A percentile compares a stretch with the other conserved stretches of the same genome.
phyloP scores from a whole-genome alignment of 2,797 vertebrate genomes.

The Gambelia wislizenii region DNA sequence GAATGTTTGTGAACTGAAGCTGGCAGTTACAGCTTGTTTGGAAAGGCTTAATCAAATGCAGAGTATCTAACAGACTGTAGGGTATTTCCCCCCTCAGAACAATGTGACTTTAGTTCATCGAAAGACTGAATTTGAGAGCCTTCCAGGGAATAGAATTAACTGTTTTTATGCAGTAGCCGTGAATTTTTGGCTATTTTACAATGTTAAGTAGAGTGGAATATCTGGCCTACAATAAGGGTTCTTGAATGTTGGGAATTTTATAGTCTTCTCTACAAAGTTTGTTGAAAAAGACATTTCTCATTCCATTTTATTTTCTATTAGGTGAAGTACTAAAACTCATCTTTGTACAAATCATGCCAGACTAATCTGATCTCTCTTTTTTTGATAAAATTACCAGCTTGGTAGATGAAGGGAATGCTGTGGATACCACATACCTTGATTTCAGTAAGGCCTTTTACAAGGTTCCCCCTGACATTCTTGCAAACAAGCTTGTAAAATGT shows the following conservation, averaged over 20 bases:
- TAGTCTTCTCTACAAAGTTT: conserved; percentile 44
- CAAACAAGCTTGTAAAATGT: no score
- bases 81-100: conserved; percentile 21
- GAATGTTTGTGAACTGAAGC: conserved; percentile 23
- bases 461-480: no score
- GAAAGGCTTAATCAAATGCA: conserved; percentile 31
- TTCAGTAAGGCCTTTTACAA: no score
- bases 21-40: conserved; percentile 22
- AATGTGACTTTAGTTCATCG: background rate
- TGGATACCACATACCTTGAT: no score
- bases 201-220: conserved; percentile 30
- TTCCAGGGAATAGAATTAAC: conserved; percentile 56
- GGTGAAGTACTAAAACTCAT: conserved; percentile 15
- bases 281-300: background rate
- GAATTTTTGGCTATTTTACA: conserved; percentile 52
- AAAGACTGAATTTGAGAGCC: conserved; percentile 34
- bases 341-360: no score
- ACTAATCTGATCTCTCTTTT: no score
- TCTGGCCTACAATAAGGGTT: conserved; percentile 60
- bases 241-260: conserved; percentile 43
- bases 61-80: conserved; percentile 2
- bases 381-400: no score
- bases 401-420: no score
- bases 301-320: background rate
- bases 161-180: conserved; percentile 48